A percentile compares a stretch with the other conserved stretches of the same genome.
phyloP scores from a whole-genome alignment of 2,888 invertebrate species.

The Drosophila falleni region DNA sequence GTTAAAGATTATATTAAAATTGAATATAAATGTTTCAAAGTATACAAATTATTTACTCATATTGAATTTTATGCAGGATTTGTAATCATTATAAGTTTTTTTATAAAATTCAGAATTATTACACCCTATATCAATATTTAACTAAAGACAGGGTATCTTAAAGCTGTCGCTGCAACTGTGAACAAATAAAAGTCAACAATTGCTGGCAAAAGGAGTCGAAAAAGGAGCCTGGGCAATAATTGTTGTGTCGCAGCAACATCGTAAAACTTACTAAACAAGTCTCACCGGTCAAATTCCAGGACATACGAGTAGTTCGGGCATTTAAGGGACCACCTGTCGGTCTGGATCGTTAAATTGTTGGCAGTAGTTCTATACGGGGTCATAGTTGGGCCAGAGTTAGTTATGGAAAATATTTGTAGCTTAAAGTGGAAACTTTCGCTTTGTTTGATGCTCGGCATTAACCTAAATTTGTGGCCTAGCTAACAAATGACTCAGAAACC shows the following conservation, averaged over 20 bases:
- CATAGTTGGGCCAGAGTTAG: constrained; percentile 9
- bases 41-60: no score
- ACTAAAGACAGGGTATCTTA: not conserved
- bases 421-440: constrained; percentile 53
- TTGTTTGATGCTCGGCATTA: constrained; percentile 52
- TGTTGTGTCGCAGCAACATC: constrained; percentile 54
- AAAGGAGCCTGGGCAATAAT: constrained; percentile 48
- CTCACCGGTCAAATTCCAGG: constrained; percentile 76
- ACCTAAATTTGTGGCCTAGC: constrained; percentile 68
- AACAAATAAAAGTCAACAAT: constrained; percentile 61
- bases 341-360: not conserved
- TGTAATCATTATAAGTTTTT: no score
- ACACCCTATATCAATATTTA: not conserved
- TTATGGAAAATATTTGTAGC: constrained; percentile 21
- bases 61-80: no score
- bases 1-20: no score
- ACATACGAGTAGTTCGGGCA: constrained; percentile 46
- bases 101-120: no score
- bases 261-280: constrained; percentile 70
- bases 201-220: constrained; percentile 18
- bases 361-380: not conserved
- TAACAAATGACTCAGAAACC: constrained; percentile 41
- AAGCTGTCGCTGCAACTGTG: constrained; percentile 19
- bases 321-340: constrained; percentile 83
- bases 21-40: no score